A percentile compares a stretch with the other conserved stretches of the same genome.
Evolutionary conservation across 2,888 invertebrate genomes (phyloP).

Genomic region (Tuberolachnus salignus): DNA sequence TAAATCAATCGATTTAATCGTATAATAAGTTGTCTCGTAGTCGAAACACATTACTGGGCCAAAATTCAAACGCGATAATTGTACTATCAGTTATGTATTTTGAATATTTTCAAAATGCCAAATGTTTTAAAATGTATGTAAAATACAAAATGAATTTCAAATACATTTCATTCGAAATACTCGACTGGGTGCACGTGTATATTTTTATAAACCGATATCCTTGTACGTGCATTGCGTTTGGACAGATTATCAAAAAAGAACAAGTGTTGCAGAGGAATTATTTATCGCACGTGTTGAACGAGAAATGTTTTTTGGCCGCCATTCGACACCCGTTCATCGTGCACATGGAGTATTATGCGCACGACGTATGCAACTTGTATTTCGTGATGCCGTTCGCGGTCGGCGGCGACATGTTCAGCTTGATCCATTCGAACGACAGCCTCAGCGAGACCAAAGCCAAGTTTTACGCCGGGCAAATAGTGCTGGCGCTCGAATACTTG

Average conservation of each 20-base stretch:
- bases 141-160: no score
- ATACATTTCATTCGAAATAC: no score
- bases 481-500: slow-evolving; percentile 88
- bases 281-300: slow-evolving; percentile 62
- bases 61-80: no score
- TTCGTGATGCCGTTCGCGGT: slow-evolving; percentile 83
- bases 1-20: no score
- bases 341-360: slow-evolving; percentile 80
- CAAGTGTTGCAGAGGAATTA: background rate
- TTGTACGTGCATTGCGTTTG: background rate
- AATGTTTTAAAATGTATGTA: no score
- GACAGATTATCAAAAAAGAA: slow-evolving; percentile 37
- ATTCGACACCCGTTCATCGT: slow-evolving; percentile 89
- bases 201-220: no score
- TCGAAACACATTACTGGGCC: no score
- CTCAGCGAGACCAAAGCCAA: slow-evolving; percentile 68
- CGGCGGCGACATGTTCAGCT: slow-evolving; percentile 86
- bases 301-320: slow-evolving; percentile 86
- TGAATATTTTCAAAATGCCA: no score
- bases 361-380: slow-evolving; percentile 65
- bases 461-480: slow-evolving; percentile 93
- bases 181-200: no score
- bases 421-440: background rate
- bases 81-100: no score
- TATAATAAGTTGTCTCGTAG: no score